phyloP scores from a whole-genome alignment of 2,888 invertebrate species.

The Lithosia quadra region DNA sequence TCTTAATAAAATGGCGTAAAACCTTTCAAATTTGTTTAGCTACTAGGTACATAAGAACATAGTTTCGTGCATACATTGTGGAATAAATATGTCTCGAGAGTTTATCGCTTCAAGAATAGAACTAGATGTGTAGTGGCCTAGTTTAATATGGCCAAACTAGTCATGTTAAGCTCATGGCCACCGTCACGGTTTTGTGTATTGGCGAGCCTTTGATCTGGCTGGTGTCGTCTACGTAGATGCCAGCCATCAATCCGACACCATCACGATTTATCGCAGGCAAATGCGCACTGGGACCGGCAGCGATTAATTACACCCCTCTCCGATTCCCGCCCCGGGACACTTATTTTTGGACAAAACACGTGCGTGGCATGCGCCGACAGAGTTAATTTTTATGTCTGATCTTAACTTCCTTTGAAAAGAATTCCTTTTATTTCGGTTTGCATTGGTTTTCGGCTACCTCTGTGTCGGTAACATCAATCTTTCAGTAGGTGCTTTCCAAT shows the following conservation, averaged over 20 bases:
- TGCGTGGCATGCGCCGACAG: conserved; percentile 56
- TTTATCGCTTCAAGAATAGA: conserved; percentile 75
- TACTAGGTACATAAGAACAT: conserved; percentile 35
- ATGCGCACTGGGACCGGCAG: conserved; percentile 48
- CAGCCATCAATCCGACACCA: conserved; percentile 56
- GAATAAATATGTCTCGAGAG: conserved; percentile 73
- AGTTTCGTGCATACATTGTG: conserved; percentile 73
- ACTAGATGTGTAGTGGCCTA: conserved; percentile 74
- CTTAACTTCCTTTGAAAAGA: conserved; percentile 24
- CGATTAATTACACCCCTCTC: conserved; percentile 62
- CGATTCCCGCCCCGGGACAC: conserved; percentile 60
- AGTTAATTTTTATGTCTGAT: conserved; percentile 45
- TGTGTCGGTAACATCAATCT: conserved; percentile 8
- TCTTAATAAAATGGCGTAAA: conserved; percentile 36
- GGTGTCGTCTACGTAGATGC: conserved; percentile 56
- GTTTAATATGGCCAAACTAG: conserved; percentile 69
- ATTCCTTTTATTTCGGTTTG: conserved; percentile 8
- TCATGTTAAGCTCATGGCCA: conserved; percentile 61
- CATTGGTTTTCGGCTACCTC: not conserved
- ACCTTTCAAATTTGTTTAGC: conserved; percentile 44
- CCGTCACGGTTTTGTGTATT: conserved; percentile 64
- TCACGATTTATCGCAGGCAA: conserved; percentile 52
- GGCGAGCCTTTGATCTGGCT: conserved; percentile 72
- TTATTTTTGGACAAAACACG: conserved; percentile 73
- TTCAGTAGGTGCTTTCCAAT: conserved; percentile 7